These are phyloP conservation scores for Caenorhabditis remanei DNA, from an alignment of 1,140 invertebrate species.

Conservation along the genomic window DNA sequence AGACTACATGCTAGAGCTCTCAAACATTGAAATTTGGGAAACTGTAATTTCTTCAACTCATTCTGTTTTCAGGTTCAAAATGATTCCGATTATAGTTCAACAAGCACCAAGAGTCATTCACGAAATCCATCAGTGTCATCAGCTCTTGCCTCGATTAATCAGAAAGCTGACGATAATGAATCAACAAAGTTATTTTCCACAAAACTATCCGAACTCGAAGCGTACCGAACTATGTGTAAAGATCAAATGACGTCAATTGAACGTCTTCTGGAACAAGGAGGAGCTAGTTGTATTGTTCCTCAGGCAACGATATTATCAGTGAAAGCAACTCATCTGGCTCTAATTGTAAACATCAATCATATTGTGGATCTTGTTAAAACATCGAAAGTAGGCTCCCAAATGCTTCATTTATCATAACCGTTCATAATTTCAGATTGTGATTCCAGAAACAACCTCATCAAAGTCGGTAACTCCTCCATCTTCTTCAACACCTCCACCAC, in stretches of 20 bases:
- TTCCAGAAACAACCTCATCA: neutral
- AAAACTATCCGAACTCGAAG: constrained; percentile 58
- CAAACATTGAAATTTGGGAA: too few relatives aligned
- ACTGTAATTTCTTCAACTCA: too few relatives aligned
- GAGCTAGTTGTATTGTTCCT: constrained; percentile 42
- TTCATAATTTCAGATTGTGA: neutral
- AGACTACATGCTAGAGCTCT: neutral
- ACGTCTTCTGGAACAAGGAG: constrained; percentile 45
- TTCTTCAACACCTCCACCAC: constrained; percentile 4
- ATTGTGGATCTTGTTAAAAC: constrained; percentile 58
- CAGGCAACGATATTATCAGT: constrained; percentile 49
- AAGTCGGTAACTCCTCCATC: neutral
- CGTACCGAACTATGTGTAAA: constrained; percentile 60
- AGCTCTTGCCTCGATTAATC: neutral
- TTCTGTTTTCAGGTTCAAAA: constrained; percentile 37
- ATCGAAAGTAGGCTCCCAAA: constrained; percentile 16
- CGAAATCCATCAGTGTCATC: constrained; percentile 60
- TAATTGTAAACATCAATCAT: constrained; percentile 57
- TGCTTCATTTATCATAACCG: neutral
- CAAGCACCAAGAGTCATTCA: constrained; percentile 57
- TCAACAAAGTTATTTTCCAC: constrained; percentile 38
- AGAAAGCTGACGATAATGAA: constrained; percentile 34
- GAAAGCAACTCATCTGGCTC: constrained; percentile 59
- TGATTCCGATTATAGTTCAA: constrained; percentile 57
- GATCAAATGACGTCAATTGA: constrained; percentile 59